Conservation (phyloP, 2,113 vertebrate genomes). For the Cryptotis parvus region DNA sequence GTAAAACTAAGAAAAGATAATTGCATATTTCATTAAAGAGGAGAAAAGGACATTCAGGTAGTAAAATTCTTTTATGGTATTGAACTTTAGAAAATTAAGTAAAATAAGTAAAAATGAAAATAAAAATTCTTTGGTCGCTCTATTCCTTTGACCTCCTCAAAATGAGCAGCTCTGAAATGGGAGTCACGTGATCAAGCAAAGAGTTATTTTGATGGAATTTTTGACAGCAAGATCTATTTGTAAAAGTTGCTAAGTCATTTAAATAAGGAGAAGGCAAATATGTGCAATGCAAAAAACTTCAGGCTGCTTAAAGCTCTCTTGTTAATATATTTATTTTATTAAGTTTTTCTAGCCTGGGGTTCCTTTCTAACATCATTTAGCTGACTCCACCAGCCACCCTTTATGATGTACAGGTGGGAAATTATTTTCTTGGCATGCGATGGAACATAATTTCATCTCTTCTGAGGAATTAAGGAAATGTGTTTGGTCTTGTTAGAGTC, state of each 20-base stretch:
- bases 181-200: not conserved
- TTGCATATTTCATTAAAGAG: conserved; percentile 52
- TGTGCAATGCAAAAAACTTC: conserved; percentile 14
- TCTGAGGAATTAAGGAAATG: conserved; percentile 26
- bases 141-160: conserved; percentile 54
- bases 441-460: conserved; percentile 49
- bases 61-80: conserved; percentile 63
- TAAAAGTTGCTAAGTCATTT: conserved; percentile 5
- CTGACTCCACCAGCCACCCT: not conserved
- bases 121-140: conserved; percentile 55
- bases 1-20: conserved; percentile 51
- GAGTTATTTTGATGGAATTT: conserved; percentile 3
- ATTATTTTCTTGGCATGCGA: conserved; percentile 59
- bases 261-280: not conserved
- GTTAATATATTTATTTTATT: conserved; percentile 52
- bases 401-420: conserved; percentile 61
- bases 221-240: not conserved
- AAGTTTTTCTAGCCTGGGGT: conserved; percentile 47
- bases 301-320: not conserved
- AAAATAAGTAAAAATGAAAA: conserved; percentile 69
- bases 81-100: conserved; percentile 71
- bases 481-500: not conserved
- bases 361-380: conserved; percentile 37
- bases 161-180: conserved; percentile 35
- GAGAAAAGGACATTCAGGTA: conserved; percentile 57